Evolutionary conservation across 2,797 vertebrate species (phyloP).

Genomic region (Molothrus ater): DNA sequence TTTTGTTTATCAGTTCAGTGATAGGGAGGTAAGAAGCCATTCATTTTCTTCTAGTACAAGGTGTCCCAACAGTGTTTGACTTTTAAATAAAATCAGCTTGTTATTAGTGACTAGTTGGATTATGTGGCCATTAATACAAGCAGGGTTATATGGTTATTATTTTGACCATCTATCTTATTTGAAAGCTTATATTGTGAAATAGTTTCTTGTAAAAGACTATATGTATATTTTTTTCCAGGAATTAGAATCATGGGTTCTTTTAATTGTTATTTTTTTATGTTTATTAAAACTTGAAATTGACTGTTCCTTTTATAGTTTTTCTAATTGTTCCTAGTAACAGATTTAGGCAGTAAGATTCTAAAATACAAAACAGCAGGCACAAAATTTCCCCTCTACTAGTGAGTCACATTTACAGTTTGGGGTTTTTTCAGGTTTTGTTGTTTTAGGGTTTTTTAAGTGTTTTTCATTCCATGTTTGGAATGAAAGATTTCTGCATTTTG

Average conservation of each 20-base stretch:
- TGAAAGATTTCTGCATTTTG: not conserved
- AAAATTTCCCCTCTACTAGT: not conserved
- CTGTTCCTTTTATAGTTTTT: not conserved
- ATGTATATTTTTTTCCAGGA: not conserved
- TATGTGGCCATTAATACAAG: not conserved
- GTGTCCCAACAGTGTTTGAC: not conserved
- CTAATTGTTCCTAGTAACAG: not conserved
- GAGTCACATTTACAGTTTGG: not conserved
- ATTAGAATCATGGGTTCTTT: not conserved
- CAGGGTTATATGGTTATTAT: not conserved
- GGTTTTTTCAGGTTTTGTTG: accelerated
- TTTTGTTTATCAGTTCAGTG: not conserved
- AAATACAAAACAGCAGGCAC: not conserved
- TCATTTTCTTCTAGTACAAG: not conserved
- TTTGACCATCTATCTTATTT: not conserved
- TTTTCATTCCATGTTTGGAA: not conserved
- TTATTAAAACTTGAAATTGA: not conserved
- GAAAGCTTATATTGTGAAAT: not conserved
- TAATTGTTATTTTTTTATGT: not conserved
- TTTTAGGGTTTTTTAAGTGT: not conserved
- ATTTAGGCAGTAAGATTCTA: not conserved
- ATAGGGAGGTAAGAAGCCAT: not conserved
- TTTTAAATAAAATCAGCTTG: not conserved
- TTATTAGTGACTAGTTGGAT: not conserved
- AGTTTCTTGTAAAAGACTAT: not conserved